Conservation (phyloP, 2,113 vertebrate genomes). For the Leptodactylus fuscus region DNA sequence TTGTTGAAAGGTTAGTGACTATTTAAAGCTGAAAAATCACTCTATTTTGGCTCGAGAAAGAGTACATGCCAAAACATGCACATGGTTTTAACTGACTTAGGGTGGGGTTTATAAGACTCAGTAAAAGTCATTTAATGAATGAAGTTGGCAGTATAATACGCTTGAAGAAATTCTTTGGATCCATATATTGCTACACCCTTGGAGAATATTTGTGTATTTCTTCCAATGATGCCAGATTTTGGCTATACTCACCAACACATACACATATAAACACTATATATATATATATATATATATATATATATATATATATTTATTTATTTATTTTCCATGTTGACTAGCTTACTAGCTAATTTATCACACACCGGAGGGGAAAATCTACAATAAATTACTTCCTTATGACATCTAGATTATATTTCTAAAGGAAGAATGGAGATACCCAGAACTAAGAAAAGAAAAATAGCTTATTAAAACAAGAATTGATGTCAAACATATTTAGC, state of each 20-base stretch:
- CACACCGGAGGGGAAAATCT: neutral
- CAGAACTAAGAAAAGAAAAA: slow-evolving; percentile 7
- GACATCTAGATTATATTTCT: neutral
- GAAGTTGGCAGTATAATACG: neutral
- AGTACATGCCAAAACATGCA: too few species aligned
- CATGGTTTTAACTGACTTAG: too few species aligned
- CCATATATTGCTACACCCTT: neutral
- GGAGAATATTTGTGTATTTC: neutral
- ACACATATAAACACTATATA: too few species aligned
- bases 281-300: too few species aligned
- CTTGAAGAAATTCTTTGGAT: neutral
- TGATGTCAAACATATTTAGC: slow-evolving; percentile 38
- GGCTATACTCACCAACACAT: too few species aligned
- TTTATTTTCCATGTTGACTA: neutral
- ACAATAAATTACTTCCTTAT: slow-evolving; percentile 20
- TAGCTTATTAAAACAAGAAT: neutral
- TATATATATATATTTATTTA: neutral
- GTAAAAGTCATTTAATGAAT: neutral
- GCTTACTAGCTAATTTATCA: neutral
- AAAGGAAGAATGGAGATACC: neutral
- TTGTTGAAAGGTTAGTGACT: too few species aligned
- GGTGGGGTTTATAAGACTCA: too few species aligned
- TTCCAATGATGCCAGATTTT: too few species aligned
- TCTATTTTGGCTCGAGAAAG: too few species aligned
- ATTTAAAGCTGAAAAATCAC: too few species aligned